phyloP scores from a whole-genome alignment of 2,888 invertebrate genomes.

The Aquatica leii region DNA sequence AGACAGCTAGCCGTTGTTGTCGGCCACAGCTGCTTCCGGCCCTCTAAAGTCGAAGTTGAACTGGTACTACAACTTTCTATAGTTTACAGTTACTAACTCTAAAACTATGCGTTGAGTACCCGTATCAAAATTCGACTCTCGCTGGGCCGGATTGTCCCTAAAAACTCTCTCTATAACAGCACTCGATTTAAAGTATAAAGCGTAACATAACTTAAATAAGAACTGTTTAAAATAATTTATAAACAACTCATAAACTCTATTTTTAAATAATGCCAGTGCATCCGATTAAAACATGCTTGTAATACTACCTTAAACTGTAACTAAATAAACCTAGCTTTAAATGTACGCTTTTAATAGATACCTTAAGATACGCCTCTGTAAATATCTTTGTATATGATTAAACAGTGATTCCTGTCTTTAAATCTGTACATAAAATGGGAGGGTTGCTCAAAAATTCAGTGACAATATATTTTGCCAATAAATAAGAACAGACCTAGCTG shows the following conservation, averaged over 20 bases:
- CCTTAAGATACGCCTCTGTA: too few species aligned
- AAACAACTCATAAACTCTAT: too few species aligned
- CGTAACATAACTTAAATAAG: conserved; percentile 26
- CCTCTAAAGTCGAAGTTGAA: conserved; percentile 59
- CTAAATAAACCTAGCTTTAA: too few species aligned
- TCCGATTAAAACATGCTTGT: too few species aligned
- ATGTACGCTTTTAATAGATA: too few species aligned
- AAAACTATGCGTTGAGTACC: conserved; percentile 54
- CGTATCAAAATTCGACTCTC: conserved; percentile 59
- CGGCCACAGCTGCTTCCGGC: conserved; percentile 65
- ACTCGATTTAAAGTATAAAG: conserved; percentile 47
- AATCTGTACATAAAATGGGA: conserved; percentile 25
- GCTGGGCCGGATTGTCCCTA: conserved; percentile 60
- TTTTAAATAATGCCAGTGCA: conserved; percentile 2
- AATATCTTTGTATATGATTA: conserved; percentile 18
- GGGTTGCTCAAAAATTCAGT: conserved; percentile 31
- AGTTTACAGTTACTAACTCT: too few species aligned
- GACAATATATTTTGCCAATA: conserved; percentile 26
- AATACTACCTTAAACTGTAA: too few species aligned
- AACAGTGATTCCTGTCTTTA: conserved; percentile 21
- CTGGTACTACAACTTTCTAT: conserved; percentile 55
- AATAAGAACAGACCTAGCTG: conserved; percentile 34
- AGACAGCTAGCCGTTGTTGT: conserved; percentile 76
- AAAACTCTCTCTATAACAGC: conserved; percentile 60
- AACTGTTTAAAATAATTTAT: conserved; percentile 37